Evolutionary conservation across 2,888 invertebrate species (phyloP).

Genomic region (Brenthis ino): DNA sequence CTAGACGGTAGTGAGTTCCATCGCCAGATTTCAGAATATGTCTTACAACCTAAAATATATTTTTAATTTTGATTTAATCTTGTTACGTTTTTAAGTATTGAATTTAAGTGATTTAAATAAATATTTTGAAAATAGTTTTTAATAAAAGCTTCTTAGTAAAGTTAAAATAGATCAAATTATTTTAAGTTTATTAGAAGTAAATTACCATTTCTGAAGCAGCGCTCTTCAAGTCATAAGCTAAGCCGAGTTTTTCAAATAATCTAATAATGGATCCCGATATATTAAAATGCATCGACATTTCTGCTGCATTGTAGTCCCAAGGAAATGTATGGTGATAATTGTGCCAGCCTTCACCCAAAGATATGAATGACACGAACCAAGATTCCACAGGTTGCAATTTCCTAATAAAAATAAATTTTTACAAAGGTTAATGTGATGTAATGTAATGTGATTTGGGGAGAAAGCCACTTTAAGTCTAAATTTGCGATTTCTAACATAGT

Average conservation of each 20-base stretch:
- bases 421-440: too few relatives aligned
- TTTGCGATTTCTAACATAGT: too few relatives aligned
- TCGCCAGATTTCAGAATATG: slow-evolving; percentile 85
- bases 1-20: slow-evolving; percentile 82
- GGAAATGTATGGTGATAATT: slow-evolving; percentile 97
- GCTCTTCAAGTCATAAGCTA: slow-evolving; percentile 84
- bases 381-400: slow-evolving; percentile 91
- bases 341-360: slow-evolving; percentile 94
- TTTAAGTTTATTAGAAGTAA: too few relatives aligned
- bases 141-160: too few relatives aligned
- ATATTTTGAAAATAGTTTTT: too few relatives aligned
- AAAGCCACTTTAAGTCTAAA: too few relatives aligned
- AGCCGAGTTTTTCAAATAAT: slow-evolving; percentile 81
- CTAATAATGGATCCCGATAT: slow-evolving; percentile 85
- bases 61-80: not conserved
- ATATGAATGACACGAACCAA: slow-evolving; percentile 85
- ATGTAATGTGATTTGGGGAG: too few relatives aligned
- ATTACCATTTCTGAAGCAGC: slow-evolving; percentile 66
- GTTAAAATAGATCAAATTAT: too few relatives aligned
- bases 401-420: slow-evolving; percentile 61
- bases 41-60: slow-evolving; percentile 69
- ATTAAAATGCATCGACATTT: slow-evolving; percentile 86
- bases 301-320: slow-evolving; percentile 96
- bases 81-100: not conserved
- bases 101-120: not conserved